Evolutionary conservation across 2,888 invertebrate genomes (phyloP), one percentile per base, ranked within the genome.

Genomic region (Synergus laeviventris): DNA sequence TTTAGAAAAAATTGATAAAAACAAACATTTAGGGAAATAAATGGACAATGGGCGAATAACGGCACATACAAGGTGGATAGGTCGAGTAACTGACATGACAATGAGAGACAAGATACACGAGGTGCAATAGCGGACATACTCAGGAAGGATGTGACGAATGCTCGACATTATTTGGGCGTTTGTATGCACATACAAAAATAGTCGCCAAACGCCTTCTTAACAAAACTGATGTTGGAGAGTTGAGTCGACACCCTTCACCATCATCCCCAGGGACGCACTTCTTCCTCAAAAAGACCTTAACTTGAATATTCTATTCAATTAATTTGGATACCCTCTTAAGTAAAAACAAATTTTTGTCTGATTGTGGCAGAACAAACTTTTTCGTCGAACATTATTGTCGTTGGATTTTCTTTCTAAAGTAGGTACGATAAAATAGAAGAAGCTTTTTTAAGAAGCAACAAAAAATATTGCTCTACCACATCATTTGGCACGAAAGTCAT

Each of bases 171-270:
- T 83, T 79, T 74, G 79, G 81, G 73, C 54, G 76, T 74, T 81
- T 81, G 76, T 83, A 82, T 83, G 77, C 84, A 84, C 81, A 82
- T 81, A 83, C 82, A 81, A 81, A 84, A 83, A 84, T 70, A 73
- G 56, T 49, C 76, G 64, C 49, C 81, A 85, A 79, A 81, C 79
- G 79, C 49, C 79, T 16, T 31, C 42, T 45, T 16, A 66, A 70
- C 24, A 49, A 70, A 66, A 24, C 70, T 21, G 45, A n/a, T 49
- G 70, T 70, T 31, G 42, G 70, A n/a, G 49, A n/a, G 49, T 70
- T 70, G 9, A 61, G 61, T 42, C 59, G 24, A 59, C 59, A 59
- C 18, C 54, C 54, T 54, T 54, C 59, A 59, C 24, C 59, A 59
- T 59, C 59, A 62, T 38, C 62, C 18, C 38, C 62, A 62, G 62